Evolutionary conservation across 2,888 invertebrate species (phyloP), one percentile per base, ranked within the genome.

Genomic region (Leucania comma): DNA sequence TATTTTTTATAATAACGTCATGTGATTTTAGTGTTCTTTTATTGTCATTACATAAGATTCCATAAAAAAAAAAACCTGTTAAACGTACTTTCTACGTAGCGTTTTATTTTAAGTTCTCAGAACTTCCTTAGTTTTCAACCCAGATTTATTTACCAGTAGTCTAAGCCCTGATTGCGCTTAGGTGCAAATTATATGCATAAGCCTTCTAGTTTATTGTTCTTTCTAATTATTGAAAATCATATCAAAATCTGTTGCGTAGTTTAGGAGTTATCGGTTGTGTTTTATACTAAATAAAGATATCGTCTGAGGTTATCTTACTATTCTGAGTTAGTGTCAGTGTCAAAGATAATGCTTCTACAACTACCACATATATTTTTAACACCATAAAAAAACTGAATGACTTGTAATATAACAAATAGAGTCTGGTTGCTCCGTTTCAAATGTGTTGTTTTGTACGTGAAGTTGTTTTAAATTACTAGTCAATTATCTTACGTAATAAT

Each of bases 381-480:
- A 61, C 64, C 62, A 38, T 9, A 42, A 71, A 70, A n/a, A 78
- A 60, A 74, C 65, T 29, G 9, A 64, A 59, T 66, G 29, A n/a
- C 24, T 50, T 29, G n/a, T 12, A 62, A 38, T 65, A 57, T 64
- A 50, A 75, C 60, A 56, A 72, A 67, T 68, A 72, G 46, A 58
- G 60, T 80, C 68, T 80, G 67, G 78, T 72, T 78, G 76, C 75
- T 72, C 62, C 57, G 68, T 72, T 72, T 69, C 78, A 63, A 75
- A 75, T 72, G 70, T 72, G 68, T 78, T 72, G 70, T 75, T 70
- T 76, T 79, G 72, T 60, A 80, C 76, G 69, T 86, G 71, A 85
- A 88, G 86, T 88, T 84, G 75, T 72, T 77, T 80, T 67, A 86
- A 86, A 89, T 89, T 87, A 83, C 86, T 78, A 57, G 77, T 80